Percentiles rank a stretch among this genome's conserved stretches.
These are phyloP conservation scores for Danaus plexippus DNA, from an alignment of 1,140 invertebrate genomes.

Conservation along the genomic window DNA sequence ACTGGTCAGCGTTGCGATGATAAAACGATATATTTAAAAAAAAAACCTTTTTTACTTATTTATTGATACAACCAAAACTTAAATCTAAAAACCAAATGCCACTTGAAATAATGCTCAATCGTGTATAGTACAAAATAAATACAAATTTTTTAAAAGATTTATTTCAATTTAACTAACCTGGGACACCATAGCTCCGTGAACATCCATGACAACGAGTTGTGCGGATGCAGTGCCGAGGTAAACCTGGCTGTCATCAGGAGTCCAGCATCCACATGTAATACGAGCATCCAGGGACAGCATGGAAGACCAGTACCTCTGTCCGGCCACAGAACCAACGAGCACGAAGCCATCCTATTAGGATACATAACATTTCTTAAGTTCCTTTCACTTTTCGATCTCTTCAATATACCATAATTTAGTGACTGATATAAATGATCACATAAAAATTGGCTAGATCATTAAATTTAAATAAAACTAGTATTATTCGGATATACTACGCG, in stretches of 20 bases:
- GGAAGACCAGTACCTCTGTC: constrained; percentile 98
- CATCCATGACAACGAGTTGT: constrained; percentile 96
- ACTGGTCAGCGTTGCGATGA: too few species aligned
- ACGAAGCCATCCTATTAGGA: constrained; percentile 90
- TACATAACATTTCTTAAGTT: not conserved
- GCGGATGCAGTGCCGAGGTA: constrained; percentile 96
- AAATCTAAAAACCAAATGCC: too few species aligned
- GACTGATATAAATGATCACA: too few species aligned
- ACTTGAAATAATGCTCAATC: too few species aligned
- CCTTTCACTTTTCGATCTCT: not conserved
- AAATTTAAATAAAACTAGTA: too few species aligned
- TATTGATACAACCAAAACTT: too few species aligned
- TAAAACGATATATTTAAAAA: too few species aligned
- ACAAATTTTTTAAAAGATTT: too few species aligned
- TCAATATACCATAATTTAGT: constrained; percentile 3
- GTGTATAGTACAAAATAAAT: too few species aligned
- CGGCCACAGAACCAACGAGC: constrained; percentile 95
- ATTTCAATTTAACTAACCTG: constrained; percentile 75
- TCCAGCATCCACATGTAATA: constrained; percentile 97
- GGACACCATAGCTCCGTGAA: constrained; percentile 94
- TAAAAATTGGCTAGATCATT: too few species aligned
- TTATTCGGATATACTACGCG: too few species aligned
- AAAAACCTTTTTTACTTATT: too few species aligned
- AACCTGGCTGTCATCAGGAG: constrained; percentile 97
- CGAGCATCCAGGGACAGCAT: constrained; percentile 94